Conservation (phyloP, 2,113 vertebrate species). For the Drymodes brunneopygia region DNA sequence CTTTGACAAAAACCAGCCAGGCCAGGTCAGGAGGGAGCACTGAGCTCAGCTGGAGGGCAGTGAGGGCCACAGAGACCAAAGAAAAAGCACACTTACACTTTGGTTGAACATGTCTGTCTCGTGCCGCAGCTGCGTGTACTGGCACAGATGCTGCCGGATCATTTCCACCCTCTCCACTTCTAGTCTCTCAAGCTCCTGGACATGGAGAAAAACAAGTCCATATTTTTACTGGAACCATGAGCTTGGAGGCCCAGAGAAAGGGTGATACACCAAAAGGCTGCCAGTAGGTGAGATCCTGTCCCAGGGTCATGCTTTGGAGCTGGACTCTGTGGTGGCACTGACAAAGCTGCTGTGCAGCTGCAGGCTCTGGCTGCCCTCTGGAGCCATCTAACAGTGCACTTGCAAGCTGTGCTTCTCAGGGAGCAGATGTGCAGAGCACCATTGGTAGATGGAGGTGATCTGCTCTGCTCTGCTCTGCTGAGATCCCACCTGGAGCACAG, state of each 20-base stretch:
- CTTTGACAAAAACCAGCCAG: not conserved
- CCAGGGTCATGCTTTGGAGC: not conserved
- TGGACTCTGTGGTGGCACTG: not conserved
- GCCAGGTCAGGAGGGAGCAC: fast-evolving
- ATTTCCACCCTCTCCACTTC: slow-evolving; percentile 95
- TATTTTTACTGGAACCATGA: not conserved
- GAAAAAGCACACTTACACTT: slow-evolving; percentile 81
- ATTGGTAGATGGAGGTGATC: not conserved
- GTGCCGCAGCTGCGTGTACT: slow-evolving; percentile 93
- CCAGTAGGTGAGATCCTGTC: not conserved
- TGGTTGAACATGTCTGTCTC: slow-evolving; percentile 99
- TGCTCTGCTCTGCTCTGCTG: not conserved
- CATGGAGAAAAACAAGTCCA: not conserved
- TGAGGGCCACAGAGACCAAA: not conserved
- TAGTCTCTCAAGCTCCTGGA: slow-evolving; percentile 91
- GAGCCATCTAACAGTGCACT: not conserved
- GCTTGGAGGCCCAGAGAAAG: not conserved
- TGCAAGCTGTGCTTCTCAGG: not conserved
- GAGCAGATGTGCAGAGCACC: not conserved
- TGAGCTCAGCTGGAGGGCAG: not conserved
- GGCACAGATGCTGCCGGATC: slow-evolving; percentile 93
- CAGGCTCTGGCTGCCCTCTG: not conserved
- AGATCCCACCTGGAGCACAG: not conserved
- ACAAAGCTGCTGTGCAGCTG: not conserved
- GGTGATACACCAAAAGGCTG: not conserved